Base-by-base conservation (phyloP, 2,797 vertebrate genomes). In the Toxotes lorentzi region DNA sequence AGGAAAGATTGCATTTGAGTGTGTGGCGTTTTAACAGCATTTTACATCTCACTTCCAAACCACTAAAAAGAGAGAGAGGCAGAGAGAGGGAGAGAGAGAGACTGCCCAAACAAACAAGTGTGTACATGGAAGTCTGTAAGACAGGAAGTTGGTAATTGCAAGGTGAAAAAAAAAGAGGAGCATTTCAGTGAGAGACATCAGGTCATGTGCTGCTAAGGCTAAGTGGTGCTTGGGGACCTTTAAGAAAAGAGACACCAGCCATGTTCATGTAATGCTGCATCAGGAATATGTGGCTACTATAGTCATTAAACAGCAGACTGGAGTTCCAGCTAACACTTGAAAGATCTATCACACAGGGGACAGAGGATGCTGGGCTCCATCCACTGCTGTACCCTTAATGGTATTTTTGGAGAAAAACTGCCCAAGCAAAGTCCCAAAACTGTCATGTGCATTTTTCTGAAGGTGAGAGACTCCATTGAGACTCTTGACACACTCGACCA, bases 121-220 rank as follows among this genome's bases (percentile, higher is more conserved):
- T 58, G 71, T 50, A 79, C 83, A 84, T 34, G 35, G 65, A 81
- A 50, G 83, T 56, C 73, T 76, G 73, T 74, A 79, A 85, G 84
- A 84, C 81, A 78, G 87, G 87, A 90, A 79, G 86, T 84, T 68
- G 40, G 70, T 73, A 59, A 79, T 69, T 30, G 62, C 70, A 68
- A 68, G 40, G 48, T 66, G 21, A 76, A 85, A 82, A 76, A 85
- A 63, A 69, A 64, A 14, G 57, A 87, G 41, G 86, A 81, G 79
- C 19, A 45, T 54, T 80, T 81, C 16, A 61, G 66, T 1, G 23
- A 76, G 76, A 84, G 78, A 86, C 86, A 74, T 82, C 62, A 82
- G 68, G 76, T 88, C 83, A 86, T 32, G 70, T 82, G 80, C 70
- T 82, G 60, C 58, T 59, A 7, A 38, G 60, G 56, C 45, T 53